Base-by-base conservation (phyloP, 2,888 invertebrate species). In the Leucophora obtusa region DNA sequence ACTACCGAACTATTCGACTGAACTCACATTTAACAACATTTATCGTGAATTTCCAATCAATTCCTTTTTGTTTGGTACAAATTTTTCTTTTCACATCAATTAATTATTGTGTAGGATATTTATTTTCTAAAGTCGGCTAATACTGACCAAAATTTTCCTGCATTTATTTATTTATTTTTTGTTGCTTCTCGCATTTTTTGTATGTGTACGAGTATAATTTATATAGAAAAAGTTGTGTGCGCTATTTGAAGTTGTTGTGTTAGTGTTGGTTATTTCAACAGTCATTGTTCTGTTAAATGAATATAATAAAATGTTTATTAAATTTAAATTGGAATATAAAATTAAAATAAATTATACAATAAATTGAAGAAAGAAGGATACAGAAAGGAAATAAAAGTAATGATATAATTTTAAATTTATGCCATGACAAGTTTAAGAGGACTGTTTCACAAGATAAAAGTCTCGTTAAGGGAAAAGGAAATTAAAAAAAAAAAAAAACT, bases 241-340 rank as follows among this genome's bases (percentile, higher is more conserved):
- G 8, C 47, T 15, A 18, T 24, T 15, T 33, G 51, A 53, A 51
- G 70, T 62, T 62, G 24, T 47, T 47, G n/a, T 14, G 28, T 38
- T 38, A 5, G 14, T 17, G 69, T 38, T 58, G 50, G 18, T 50
- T 56, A 56, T 47, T 50, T 47, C 33, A 28, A 47, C 47, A 63
- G 56, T 11, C 47, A 33, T 69, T 59, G 59, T 70, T 60, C 38
- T 51, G 51, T 51, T 59, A 53, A 70, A 59, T 70, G 24, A 53
- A 51, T 21, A 59, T 50, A 18, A 70, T 51, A 70, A 58, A 69
- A 69, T 50, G 21, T 59, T 70, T 53, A 38, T 53, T 60, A 70
- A 70, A 70, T 70, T 70, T 59, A 70, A 70, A 70, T 62, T 62
- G 15, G 43, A 24, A 62, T 62, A 24, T 47, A 47, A 47, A 18